These are phyloP conservation scores for Bovichtus diacanthus DNA, from an alignment of 2,797 vertebrate genomes.

Conservation along the genomic window DNA sequence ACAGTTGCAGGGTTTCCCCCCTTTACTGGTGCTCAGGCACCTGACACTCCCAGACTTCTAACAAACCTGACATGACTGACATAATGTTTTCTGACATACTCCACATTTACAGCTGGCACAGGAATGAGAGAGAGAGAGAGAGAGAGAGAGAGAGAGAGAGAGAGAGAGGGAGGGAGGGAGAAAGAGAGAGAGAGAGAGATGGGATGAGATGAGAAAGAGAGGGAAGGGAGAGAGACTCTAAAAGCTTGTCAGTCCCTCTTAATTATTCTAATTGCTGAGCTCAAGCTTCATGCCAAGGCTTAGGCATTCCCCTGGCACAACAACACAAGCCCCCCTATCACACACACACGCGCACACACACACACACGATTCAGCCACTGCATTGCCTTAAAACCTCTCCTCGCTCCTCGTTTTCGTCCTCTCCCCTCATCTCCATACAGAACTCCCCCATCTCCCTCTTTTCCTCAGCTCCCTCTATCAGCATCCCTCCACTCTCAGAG, in stretches of 20 bases:
- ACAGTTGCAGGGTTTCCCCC: slow-evolving; percentile 31
- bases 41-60: slow-evolving; percentile 44
- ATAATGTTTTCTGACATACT: slow-evolving; percentile 58
- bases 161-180: slow-evolving; percentile 39
- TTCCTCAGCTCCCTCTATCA: slow-evolving; percentile 70
- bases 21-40: slow-evolving; percentile 38
- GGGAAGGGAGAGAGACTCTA: slow-evolving; percentile 64
- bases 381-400: slow-evolving; percentile 73
- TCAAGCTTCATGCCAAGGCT: slow-evolving; percentile 88
- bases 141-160: background rate
- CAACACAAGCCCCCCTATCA: slow-evolving; percentile 70
- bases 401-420: slow-evolving; percentile 63
- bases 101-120: slow-evolving; percentile 55
- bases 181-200: background rate
- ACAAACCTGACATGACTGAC: slow-evolving; percentile 58
- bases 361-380: slow-evolving; percentile 47
- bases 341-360: slow-evolving; percentile 38
- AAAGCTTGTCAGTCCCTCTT: slow-evolving; percentile 86
- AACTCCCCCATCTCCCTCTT: slow-evolving; percentile 67
- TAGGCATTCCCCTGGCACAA: slow-evolving; percentile 86
- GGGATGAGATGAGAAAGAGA: slow-evolving; percentile 29
- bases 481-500: slow-evolving; percentile 72
- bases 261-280: slow-evolving; percentile 95
- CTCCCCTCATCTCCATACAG: slow-evolving; percentile 70
- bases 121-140: slow-evolving; percentile 19